Percentiles rank a stretch among this genome's conserved stretches.
Conservation (phyloP, 2,113 vertebrate species). For the Haemorhous mexicanus region DNA sequence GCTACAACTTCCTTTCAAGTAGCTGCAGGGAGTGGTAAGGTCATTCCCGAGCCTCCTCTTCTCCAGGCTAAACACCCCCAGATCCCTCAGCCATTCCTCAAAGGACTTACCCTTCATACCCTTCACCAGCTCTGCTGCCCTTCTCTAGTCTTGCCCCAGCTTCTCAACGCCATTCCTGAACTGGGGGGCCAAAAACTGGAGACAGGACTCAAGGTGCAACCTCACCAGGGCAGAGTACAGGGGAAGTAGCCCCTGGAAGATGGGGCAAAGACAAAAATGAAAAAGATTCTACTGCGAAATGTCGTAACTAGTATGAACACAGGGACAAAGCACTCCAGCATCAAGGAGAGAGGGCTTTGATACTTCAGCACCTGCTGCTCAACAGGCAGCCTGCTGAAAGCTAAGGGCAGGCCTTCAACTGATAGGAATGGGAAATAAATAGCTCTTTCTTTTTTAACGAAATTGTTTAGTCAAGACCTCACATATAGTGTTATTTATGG, state of each 20-base stretch:
- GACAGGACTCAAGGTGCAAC: rapidly evolving
- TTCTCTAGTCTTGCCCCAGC: background rate
- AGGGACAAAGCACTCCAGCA: background rate
- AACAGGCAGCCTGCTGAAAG: background rate
- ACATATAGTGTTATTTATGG: background rate
- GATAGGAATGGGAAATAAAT: background rate
- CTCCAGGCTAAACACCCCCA: background rate
- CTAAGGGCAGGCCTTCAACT: background rate
- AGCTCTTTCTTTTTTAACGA: background rate
- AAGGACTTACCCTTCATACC: background rate
- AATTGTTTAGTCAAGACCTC: background rate
- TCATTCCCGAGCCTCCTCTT: background rate
- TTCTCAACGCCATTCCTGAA: background rate
- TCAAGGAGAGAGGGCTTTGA: background rate
- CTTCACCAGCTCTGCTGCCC: background rate
- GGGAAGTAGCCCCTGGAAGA: background rate
- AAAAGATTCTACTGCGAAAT: background rate
- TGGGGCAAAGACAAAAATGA: background rate
- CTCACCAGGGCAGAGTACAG: rapidly evolving
- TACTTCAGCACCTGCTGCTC: background rate
- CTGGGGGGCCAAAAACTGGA: background rate
- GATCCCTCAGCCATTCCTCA: background rate
- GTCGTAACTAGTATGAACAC: rapidly evolving
- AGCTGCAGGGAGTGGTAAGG: background rate
- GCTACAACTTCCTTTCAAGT: background rate